phyloP scores from a whole-genome alignment of 2,888 invertebrate genomes.

The Andrena flavipes region DNA sequence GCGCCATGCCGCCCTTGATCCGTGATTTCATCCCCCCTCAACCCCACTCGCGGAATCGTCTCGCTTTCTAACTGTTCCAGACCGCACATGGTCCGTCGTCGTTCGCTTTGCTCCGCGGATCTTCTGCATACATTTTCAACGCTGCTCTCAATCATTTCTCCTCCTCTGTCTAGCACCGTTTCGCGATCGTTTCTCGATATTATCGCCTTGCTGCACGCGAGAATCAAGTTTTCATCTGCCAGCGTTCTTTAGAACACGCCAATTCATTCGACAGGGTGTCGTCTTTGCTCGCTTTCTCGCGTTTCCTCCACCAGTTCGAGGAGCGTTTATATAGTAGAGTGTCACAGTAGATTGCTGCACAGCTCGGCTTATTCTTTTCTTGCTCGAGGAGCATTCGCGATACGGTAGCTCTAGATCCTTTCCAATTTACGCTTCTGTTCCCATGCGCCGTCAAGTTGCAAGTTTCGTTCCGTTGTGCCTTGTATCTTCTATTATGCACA shows the following conservation, averaged over 20 bases:
- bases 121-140: neutral
- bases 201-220: no score
- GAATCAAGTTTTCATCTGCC: no score
- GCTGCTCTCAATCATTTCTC: neutral
- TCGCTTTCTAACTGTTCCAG: slow-evolving; percentile 6
- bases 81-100: neutral
- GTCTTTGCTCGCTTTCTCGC: neutral
- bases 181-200: no score
- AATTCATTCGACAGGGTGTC: neutral
- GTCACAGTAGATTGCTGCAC: neutral
- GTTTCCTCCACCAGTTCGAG: neutral
- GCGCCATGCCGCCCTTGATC: slow-evolving; percentile 2
- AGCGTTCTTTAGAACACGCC: no score
- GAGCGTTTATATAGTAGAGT: neutral
- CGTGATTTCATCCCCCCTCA: neutral
- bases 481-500: neutral
- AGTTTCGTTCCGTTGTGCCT: neutral
- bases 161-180: neutral
- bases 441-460: neutral
- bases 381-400: neutral
- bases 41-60: neutral
- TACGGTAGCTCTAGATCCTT: neutral
- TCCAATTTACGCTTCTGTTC: neutral
- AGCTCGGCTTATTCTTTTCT: neutral
- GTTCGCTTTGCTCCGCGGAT: slow-evolving; percentile 5